Conservation (phyloP, 2,888 invertebrate genomes). For the Baronia brevicornis region DNA sequence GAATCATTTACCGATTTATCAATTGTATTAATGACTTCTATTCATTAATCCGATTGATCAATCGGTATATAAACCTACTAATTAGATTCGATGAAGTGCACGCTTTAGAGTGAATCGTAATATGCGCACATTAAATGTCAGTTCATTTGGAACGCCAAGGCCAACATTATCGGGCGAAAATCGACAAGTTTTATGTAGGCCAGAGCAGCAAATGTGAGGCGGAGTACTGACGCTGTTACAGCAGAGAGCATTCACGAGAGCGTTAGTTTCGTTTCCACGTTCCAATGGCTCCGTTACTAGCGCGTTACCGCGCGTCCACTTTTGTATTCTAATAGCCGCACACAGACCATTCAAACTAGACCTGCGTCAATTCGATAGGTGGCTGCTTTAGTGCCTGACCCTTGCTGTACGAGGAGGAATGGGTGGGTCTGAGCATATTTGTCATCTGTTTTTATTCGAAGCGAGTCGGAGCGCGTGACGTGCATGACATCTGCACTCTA, state of each 20-base stretch:
- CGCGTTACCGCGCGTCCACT: conserved; percentile 51
- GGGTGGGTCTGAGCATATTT: conserved; percentile 32
- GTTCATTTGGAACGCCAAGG: conserved; percentile 57
- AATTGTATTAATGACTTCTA: conserved; percentile 45
- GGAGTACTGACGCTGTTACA: conserved; percentile 57
- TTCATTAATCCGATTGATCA: too few relatives aligned
- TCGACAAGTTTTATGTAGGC: conserved; percentile 65
- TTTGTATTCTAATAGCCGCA: conserved; percentile 39
- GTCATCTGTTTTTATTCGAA: conserved; percentile 38
- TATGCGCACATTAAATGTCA: conserved; percentile 63
- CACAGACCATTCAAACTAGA: conserved; percentile 36
- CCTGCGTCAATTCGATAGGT: conserved; percentile 43
- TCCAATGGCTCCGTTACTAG: conserved; percentile 50
- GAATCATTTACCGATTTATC: conserved; percentile 40
- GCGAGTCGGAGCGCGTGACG: conserved; percentile 45
- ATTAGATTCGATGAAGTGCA: too few relatives aligned
- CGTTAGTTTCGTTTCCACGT: conserved; percentile 69
- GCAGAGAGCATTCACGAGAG: conserved; percentile 58
- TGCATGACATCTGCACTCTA: conserved; percentile 37
- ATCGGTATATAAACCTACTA: too few relatives aligned
- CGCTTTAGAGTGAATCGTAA: too few relatives aligned
- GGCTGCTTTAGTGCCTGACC: conserved; percentile 28
- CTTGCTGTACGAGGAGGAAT: conserved; percentile 21
- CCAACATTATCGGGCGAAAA: conserved; percentile 62
- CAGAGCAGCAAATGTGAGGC: conserved; percentile 45